Conservation (phyloP, 2,888 invertebrate species). For the Dryobota labecula region DNA sequence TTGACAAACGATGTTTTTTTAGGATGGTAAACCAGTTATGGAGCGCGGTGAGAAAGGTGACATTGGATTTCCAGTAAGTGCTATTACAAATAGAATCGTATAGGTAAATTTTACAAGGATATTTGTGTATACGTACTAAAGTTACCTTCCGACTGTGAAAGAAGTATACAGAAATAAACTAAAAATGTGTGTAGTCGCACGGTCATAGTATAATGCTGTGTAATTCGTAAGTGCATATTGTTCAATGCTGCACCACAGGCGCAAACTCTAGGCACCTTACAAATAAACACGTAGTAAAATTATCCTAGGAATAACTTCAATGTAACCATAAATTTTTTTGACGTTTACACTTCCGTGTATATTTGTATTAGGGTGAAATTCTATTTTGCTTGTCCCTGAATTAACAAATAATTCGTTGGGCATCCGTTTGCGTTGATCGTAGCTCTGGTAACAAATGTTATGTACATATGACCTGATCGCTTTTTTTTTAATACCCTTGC, state of each 20-base stretch:
- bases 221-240: background rate
- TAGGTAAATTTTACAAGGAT: background rate
- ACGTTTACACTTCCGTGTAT: no score
- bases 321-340: no score
- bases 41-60: conserved; percentile 38
- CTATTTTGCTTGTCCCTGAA: no score
- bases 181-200: background rate
- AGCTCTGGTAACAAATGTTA: background rate
- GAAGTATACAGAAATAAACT: background rate
- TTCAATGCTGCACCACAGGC: background rate
- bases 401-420: background rate
- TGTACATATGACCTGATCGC: no score
- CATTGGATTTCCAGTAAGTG: background rate
- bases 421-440: background rate
- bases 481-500: no score
- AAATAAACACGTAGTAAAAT: no score
- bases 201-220: background rate
- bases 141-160: background rate
- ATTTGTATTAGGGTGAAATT: no score
- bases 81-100: no score
- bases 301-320: no score
- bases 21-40: background rate
- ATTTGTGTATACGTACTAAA: background rate
- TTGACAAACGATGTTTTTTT: background rate
- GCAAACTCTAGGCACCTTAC: background rate